These are phyloP conservation scores for Calosoma granatense DNA, from an alignment of 1,140 invertebrate genomes.

Conservation along the genomic window DNA sequence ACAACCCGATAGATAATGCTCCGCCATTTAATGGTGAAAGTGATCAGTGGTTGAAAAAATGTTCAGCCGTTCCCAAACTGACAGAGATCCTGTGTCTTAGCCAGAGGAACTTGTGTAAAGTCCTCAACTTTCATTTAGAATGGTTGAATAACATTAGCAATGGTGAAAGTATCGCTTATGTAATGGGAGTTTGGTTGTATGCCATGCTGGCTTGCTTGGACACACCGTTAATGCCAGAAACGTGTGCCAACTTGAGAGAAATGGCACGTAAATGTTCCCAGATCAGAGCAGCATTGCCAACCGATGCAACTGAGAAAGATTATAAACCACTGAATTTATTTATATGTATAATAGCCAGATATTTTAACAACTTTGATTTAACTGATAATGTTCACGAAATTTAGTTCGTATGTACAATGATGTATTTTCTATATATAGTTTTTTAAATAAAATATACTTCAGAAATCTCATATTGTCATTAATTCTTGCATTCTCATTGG, in stretches of 20 bases:
- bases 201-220: constrained; percentile 30
- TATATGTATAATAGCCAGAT: constrained; percentile 32
- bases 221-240: constrained; percentile 30
- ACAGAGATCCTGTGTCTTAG: constrained; percentile 21
- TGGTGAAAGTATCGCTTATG: constrained; percentile 17
- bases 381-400: constrained; percentile 18
- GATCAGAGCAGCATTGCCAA: constrained; percentile 25
- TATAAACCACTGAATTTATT: constrained; percentile 30
- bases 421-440: too few species aligned
- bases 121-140: constrained; percentile 25
- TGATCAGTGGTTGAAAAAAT: constrained; percentile 7
- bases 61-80: constrained; percentile 21
- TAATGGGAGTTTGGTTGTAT: constrained; percentile 31
- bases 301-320: constrained; percentile 17
- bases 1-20: constrained; percentile 15
- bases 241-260: constrained; percentile 27
- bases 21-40: constrained; percentile 7
- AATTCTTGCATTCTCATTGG: too few species aligned
- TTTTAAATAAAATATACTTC: too few species aligned
- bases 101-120: constrained; percentile 22
- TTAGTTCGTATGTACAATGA: not conserved
- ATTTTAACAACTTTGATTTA: constrained; percentile 33
- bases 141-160: constrained; percentile 18
- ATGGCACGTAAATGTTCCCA: constrained; percentile 30
- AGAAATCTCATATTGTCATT: too few species aligned